phyloP scores from a whole-genome alignment of 2,797 vertebrate species.

The Clarias platycephalus region DNA sequence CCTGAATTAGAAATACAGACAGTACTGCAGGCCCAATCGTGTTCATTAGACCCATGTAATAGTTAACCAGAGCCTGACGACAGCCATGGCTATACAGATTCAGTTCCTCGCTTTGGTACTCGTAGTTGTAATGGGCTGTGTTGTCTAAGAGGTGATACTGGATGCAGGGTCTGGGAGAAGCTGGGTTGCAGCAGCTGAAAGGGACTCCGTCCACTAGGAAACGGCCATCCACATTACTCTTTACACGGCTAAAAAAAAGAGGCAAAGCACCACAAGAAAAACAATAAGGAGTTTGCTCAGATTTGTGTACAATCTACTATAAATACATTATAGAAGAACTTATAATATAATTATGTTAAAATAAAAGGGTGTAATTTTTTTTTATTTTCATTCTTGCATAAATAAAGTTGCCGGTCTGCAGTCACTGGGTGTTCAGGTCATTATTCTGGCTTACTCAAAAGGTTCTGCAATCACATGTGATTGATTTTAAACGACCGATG shows the following conservation, averaged over 20 bases:
- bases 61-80: conserved; percentile 83
- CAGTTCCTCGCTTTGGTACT: conserved; percentile 90
- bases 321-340: too few species aligned
- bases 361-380: neutral
- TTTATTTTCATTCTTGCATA: neutral
- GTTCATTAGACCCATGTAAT: conserved; percentile 92
- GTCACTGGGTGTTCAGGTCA: neutral
- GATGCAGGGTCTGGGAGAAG: conserved; percentile 91
- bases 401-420: neutral
- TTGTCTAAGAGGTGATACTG: conserved; percentile 91
- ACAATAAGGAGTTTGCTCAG: neutral
- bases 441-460: neutral
- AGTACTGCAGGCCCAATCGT: conserved; percentile 82
- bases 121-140: conserved; percentile 91
- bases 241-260: conserved; percentile 80
- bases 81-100: conserved; percentile 89
- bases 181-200: conserved; percentile 97
- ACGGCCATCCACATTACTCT: conserved; percentile 92
- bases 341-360: neutral
- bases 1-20: conserved; percentile 88
- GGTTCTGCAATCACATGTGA: neutral
- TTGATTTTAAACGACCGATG: conserved; percentile 9
- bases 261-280: neutral
- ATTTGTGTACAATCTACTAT: neutral
- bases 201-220: conserved; percentile 91